Percentiles rank a stretch among this genome's conserved stretches.
phyloP scores from a whole-genome alignment of 2,113 vertebrate genomes.

The Pontoporia blainvillei region DNA sequence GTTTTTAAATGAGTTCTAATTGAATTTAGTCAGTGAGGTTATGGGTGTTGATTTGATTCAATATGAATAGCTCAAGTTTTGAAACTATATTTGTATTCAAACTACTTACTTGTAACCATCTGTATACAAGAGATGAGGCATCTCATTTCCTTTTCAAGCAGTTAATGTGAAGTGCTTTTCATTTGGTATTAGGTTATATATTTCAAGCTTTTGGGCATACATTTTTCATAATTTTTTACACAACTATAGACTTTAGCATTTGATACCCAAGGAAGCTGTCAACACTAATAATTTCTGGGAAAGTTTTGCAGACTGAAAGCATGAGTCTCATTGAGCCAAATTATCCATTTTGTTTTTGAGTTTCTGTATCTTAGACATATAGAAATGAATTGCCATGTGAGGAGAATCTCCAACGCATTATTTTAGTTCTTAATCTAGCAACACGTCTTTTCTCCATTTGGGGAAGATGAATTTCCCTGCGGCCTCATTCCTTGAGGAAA shows the following conservation, averaged over 20 bases:
- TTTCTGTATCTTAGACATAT: background rate
- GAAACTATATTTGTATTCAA: background rate
- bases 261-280: background rate
- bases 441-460: background rate
- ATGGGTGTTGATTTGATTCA: background rate
- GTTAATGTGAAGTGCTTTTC: background rate
- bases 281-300: background rate
- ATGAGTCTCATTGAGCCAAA: background rate
- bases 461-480: background rate
- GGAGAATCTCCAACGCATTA: background rate
- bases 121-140: background rate
- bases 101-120: background rate
- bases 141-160: background rate
- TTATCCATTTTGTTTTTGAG: background rate
- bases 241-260: background rate
- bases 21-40: background rate
- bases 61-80: background rate
- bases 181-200: background rate
- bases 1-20: background rate
- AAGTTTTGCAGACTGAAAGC: background rate
- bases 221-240: background rate
- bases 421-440: background rate
- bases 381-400: background rate
- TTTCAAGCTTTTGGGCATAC: background rate
- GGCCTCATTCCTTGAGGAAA: background rate